Conservation (phyloP, 2,797 vertebrate species). For the Lithobates pipiens region DNA sequence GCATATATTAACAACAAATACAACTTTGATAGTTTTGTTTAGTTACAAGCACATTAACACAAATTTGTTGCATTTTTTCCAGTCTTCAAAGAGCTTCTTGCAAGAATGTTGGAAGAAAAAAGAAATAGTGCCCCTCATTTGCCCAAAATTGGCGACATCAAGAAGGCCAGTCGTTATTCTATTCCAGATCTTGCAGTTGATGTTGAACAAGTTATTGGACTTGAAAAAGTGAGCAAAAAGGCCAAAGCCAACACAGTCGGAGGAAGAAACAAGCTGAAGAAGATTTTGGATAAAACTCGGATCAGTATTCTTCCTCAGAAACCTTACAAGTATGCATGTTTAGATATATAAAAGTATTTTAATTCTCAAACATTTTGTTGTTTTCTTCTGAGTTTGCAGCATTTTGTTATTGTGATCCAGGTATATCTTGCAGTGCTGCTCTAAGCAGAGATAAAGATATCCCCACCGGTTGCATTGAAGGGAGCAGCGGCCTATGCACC, state of each 20-base stretch:
- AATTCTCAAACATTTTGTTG: background rate
- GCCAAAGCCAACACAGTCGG: constrained; percentile 94
- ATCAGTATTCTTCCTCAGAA: constrained; percentile 98
- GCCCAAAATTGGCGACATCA: constrained; percentile 98
- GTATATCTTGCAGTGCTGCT: too few species aligned
- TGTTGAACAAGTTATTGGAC: constrained; percentile 95
- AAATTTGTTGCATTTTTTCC: constrained; percentile 15
- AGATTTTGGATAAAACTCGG: constrained; percentile 98
- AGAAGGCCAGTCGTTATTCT: constrained; percentile 95
- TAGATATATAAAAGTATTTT: background rate
- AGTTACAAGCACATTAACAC: background rate
- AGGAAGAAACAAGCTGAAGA: constrained; percentile 97
- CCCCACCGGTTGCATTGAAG: too few species aligned
- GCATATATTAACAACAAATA: too few species aligned
- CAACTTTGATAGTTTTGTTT: too few species aligned
- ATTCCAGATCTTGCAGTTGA: constrained; percentile 98
- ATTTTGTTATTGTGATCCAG: too few species aligned
- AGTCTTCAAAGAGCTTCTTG: constrained; percentile 98
- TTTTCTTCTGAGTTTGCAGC: background rate
- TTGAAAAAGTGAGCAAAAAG: constrained; percentile 97
- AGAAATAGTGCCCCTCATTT: constrained; percentile 95
- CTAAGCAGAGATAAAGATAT: too few species aligned
- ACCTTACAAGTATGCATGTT: constrained; percentile 91
- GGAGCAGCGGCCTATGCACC: too few species aligned
- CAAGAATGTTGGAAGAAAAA: constrained; percentile 92